Evolutionary conservation across 2,113 vertebrate species (phyloP).

Genomic region (Lota lota): DNA sequence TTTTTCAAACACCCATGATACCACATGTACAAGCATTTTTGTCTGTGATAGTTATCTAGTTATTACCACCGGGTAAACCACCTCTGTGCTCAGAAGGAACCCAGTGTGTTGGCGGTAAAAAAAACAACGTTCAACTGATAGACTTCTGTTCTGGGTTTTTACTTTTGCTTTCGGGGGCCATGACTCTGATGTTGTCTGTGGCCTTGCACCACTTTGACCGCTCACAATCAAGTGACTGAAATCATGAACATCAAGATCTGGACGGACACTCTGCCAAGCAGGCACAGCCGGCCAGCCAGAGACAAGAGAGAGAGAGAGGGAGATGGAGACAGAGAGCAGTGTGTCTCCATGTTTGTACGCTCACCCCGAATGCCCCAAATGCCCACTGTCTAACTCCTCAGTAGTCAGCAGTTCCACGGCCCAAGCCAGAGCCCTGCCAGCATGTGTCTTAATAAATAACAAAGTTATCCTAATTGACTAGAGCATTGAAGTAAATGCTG

Average conservation of each 20-base stretch:
- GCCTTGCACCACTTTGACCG: conserved; percentile 40
- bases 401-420: conserved; percentile 7
- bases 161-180: not conserved
- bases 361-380: not conserved
- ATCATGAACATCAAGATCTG: conserved; percentile 30
- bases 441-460: conserved; percentile 37
- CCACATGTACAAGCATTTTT: too few relatives aligned
- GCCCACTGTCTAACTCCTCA: conserved; percentile 11
- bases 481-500: conserved; percentile 11
- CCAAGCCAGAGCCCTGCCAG: conserved; percentile 27
- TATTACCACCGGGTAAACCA: too few relatives aligned
- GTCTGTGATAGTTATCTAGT: too few relatives aligned
- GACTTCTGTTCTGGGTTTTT: conserved; percentile 5
- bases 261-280: conserved; percentile 34
- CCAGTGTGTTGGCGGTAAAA: conserved; percentile 14
- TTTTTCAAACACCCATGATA: too few relatives aligned
- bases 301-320: not conserved
- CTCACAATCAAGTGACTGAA: conserved; percentile 46
- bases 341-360: conserved; percentile 18
- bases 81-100: conserved; percentile 28
- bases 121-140: conserved; percentile 22
- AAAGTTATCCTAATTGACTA: conserved; percentile 32
- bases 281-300: conserved; percentile 26
- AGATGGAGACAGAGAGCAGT: conserved; percentile 3
- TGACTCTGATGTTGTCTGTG: conserved; percentile 36